A percentile compares a stretch with the other conserved stretches of the same genome.
Conservation (phyloP, 2,113 vertebrate genomes). For the Aegithalos caudatus region DNA sequence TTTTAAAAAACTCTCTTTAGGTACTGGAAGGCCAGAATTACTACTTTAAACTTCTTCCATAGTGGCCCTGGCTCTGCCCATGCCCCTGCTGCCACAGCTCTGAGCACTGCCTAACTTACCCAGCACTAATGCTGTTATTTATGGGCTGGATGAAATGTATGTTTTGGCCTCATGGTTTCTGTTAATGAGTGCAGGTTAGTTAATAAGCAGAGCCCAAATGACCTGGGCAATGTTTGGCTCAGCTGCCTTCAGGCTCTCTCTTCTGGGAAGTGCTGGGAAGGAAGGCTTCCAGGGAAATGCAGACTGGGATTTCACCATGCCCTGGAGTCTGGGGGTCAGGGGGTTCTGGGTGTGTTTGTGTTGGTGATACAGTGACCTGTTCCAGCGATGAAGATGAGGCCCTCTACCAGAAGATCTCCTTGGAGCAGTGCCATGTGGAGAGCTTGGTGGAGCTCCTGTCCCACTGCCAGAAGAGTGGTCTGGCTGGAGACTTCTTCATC, state of each 20-base stretch:
- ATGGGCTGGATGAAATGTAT: background rate
- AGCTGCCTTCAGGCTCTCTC: background rate
- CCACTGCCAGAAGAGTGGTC: conserved; percentile 78
- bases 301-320: background rate
- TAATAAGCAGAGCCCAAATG: background rate
- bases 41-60: background rate
- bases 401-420: conserved; percentile 85
- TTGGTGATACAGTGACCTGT: background rate
- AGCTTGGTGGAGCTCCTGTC: conserved; percentile 82
- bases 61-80: background rate
- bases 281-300: background rate
- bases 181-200: background rate
- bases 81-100: background rate
- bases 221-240: background rate
- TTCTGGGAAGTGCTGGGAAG: background rate
- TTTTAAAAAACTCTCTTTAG: background rate
- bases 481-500: conserved; percentile 92
- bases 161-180: background rate
- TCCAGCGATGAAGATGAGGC: conserved; percentile 84
- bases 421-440: conserved; percentile 85
- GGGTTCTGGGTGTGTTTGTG: background rate
- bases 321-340: background rate
- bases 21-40: background rate
- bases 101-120: background rate
- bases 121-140: background rate